These are phyloP conservation scores for Pseudococcus jackbeardsleyi DNA, from an alignment of 2,888 invertebrate species.

Conservation along the genomic window DNA sequence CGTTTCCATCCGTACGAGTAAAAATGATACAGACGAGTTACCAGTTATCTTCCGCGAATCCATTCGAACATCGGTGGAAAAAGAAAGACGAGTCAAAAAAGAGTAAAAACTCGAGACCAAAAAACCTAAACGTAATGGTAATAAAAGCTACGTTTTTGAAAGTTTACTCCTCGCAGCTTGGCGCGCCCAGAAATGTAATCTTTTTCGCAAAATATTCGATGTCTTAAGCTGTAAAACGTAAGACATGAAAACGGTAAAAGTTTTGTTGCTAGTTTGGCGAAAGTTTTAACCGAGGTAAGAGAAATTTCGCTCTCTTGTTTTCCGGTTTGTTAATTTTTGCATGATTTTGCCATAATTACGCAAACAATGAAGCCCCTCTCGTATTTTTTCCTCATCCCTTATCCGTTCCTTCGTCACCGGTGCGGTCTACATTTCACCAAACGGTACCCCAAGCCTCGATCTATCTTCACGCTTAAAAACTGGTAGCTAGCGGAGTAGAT, in stretches of 20 bases:
- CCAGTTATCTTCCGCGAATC: background rate
- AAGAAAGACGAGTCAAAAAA: background rate
- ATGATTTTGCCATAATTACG: slow-evolving; percentile 39
- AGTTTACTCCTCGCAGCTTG: slow-evolving; percentile 10
- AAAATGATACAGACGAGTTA: background rate
- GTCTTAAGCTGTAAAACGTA: slow-evolving; percentile 51
- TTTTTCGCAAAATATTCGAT: slow-evolving; percentile 41
- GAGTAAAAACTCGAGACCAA: background rate
- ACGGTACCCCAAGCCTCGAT: too few relatives aligned
- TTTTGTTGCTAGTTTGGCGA: slow-evolving; percentile 22
- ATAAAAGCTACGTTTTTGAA: slow-evolving; percentile 39
- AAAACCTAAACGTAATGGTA: slow-evolving; percentile 47
- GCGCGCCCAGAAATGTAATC: slow-evolving; percentile 37
- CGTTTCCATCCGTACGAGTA: background rate
- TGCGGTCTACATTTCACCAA: too few relatives aligned
- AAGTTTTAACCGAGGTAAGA: slow-evolving; percentile 41
- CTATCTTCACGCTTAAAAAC: too few relatives aligned
- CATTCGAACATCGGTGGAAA: background rate
- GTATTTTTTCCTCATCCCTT: background rate
- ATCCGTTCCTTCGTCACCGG: background rate
- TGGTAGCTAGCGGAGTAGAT: too few relatives aligned
- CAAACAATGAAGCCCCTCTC: background rate
- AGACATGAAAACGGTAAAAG: slow-evolving; percentile 49
- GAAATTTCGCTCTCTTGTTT: slow-evolving; percentile 37
- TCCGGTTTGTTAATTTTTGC: slow-evolving; percentile 49